Evolutionary conservation across 2,888 invertebrate species (phyloP).

Genomic region (Opisthograptis luteolata): DNA sequence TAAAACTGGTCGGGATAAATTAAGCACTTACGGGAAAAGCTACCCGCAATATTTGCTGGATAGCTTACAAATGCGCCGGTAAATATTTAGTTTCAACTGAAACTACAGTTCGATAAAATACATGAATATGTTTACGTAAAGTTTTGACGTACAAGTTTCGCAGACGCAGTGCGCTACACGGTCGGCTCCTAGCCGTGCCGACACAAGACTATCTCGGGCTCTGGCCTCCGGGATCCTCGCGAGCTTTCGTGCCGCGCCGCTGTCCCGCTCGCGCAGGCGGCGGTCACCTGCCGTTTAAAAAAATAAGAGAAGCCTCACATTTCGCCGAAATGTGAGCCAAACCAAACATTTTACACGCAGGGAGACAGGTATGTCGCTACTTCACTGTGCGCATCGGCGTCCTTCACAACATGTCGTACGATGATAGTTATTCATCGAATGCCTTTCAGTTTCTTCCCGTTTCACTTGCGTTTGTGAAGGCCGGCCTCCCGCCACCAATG

Average conservation of each 20-base stretch:
- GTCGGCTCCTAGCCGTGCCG: constrained; percentile 64
- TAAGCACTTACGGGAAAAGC: constrained; percentile 43
- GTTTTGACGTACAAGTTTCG: constrained; percentile 64
- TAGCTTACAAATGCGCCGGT: constrained; percentile 34
- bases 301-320: constrained; percentile 71
- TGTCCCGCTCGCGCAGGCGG: constrained; percentile 72
- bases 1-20: constrained; percentile 48
- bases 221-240: constrained; percentile 52
- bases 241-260: constrained; percentile 69
- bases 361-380: constrained; percentile 61
- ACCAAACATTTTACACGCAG: constrained; percentile 62
- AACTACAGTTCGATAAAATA: constrained; percentile 47
- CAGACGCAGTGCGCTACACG: constrained; percentile 50
- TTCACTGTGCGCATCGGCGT: constrained; percentile 36
- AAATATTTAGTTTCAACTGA: constrained; percentile 45
- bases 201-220: constrained; percentile 65
- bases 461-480: constrained; percentile 24
- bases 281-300: constrained; percentile 73
- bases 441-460: constrained; percentile 17
- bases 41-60: constrained; percentile 20
- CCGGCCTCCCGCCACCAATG: constrained; percentile 55
- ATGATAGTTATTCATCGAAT: constrained; percentile 16
- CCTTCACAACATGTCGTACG: constrained; percentile 30
- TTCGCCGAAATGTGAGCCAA: constrained; percentile 77
- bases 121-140: constrained; percentile 68